phyloP scores from a whole-genome alignment of 2,888 invertebrate species.

The Griposia aprilina region DNA sequence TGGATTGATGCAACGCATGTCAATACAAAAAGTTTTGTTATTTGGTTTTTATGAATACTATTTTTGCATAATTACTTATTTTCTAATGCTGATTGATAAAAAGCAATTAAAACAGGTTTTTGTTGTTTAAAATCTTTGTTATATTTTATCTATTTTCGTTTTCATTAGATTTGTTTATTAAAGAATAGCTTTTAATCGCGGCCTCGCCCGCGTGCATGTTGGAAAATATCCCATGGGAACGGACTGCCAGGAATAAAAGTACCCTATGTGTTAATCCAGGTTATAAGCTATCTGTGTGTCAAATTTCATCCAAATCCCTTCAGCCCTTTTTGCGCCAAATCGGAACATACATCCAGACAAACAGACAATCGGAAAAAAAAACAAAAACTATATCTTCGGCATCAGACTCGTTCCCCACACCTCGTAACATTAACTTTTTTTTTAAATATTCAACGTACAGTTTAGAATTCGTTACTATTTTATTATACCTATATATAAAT shows the following conservation, averaged over 20 bases:
- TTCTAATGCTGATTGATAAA: slow-evolving; percentile 11
- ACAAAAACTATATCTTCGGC: too few relatives aligned
- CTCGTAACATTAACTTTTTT: too few relatives aligned
- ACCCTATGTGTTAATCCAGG: too few relatives aligned
- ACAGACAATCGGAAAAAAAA: too few relatives aligned
- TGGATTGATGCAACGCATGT: slow-evolving; percentile 55
- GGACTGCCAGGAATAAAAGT: too few relatives aligned
- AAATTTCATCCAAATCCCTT: not conserved
- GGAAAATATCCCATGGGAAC: too few relatives aligned
- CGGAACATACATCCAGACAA: not conserved
- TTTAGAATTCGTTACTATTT: too few relatives aligned
- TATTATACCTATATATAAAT: too few relatives aligned
- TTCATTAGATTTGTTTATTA: not conserved
- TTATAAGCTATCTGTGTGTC: not conserved
- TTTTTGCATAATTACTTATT: slow-evolving; percentile 36
- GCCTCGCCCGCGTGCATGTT: too few relatives aligned
- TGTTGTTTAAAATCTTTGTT: not conserved
- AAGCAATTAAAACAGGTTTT: not conserved
- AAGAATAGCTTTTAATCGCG: too few relatives aligned
- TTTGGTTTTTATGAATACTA: slow-evolving; percentile 42
- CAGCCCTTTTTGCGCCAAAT: not conserved
- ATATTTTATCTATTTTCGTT: not conserved
- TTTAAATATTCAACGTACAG: too few relatives aligned
- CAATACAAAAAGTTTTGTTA: slow-evolving; percentile 54
- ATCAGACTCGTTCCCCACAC: too few relatives aligned